phyloP scores from a whole-genome alignment of 2,113 vertebrate species.

The Connochaetes taurinus region DNA sequence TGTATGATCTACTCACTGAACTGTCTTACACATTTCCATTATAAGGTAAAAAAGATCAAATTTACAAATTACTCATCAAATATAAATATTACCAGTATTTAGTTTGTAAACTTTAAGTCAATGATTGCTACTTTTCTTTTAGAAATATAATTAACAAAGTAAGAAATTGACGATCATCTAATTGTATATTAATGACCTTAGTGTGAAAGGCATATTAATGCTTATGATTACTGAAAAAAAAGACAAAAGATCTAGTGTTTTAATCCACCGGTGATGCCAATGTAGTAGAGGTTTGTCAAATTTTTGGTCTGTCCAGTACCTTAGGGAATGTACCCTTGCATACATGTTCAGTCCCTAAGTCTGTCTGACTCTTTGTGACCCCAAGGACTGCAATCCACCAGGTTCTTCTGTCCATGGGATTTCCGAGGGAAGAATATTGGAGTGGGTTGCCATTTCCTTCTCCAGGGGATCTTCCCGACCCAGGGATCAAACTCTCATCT shows the following conservation, averaged over 20 bases:
- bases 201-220: neutral
- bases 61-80: neutral
- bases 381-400: neutral
- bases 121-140: constrained; percentile 8
- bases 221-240: neutral
- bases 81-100: neutral
- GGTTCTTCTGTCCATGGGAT: neutral
- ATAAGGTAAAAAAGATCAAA: neutral
- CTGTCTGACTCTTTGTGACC: neutral
- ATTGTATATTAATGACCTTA: neutral
- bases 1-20: neutral
- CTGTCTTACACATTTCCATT: neutral
- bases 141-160: constrained; percentile 3
- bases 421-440: neutral
- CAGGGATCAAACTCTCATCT: neutral
- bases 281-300: neutral
- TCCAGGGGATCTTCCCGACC: neutral
- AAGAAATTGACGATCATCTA: neutral
- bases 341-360: neutral
- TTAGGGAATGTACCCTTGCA: neutral
- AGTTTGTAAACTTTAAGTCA: constrained; percentile 5
- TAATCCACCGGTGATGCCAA: neutral
- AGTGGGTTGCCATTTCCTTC: neutral
- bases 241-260: neutral
- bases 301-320: neutral